Base-by-base conservation (phyloP, 2,797 vertebrate genomes). In the Mormyrus hasselquistii region DNA sequence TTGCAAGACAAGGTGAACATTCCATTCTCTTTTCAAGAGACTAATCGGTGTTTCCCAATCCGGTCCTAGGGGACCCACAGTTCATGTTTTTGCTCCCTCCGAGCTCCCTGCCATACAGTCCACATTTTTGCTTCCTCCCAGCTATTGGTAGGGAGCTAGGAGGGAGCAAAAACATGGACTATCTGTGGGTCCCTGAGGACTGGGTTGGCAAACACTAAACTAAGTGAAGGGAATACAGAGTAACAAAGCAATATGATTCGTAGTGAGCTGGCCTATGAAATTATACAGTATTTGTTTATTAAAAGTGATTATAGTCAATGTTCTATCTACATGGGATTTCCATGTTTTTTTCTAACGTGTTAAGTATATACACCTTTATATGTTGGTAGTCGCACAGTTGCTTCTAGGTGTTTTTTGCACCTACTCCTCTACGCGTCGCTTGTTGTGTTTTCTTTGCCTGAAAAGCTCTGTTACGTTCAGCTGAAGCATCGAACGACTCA, bases 221-320 rank as follows among this genome's bases (percentile, higher is more conserved):
- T 94, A 91, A 88, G 93, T 94, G 79, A 94, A 91, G 90, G 88
- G 90, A 90, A 85, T 76, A 90, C 69, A 76, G 57, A 50, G 89
- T 92, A 92, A 90, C 87, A 88, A 94, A 91, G 94, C 53, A 94
- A 53, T 34, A 55, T 86, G 79, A 92, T 92, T 91, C 92, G 88
- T 93, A 90, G 29, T 89, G 90, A 94, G 94, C 93, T 91, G 92
- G 92, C 92, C 90, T 90, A 91, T 93, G 92, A 88, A 91, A 94
- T 92, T 94, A 86, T 65, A 53, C 62, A 88, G 14, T 50, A 88
- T 55, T n/a, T 88, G 50, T 88, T 83, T 57, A 19, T 55, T 84
- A 44, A 62, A 55, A 16, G 52, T 83, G 52, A 83, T n/a, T 59
- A 62, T 44, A 49, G 86, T 62, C 87, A 50, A 6, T 38, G 57